Conservation (phyloP, 2,797 vertebrate genomes). For the Eurystomus glaucurus region DNA sequence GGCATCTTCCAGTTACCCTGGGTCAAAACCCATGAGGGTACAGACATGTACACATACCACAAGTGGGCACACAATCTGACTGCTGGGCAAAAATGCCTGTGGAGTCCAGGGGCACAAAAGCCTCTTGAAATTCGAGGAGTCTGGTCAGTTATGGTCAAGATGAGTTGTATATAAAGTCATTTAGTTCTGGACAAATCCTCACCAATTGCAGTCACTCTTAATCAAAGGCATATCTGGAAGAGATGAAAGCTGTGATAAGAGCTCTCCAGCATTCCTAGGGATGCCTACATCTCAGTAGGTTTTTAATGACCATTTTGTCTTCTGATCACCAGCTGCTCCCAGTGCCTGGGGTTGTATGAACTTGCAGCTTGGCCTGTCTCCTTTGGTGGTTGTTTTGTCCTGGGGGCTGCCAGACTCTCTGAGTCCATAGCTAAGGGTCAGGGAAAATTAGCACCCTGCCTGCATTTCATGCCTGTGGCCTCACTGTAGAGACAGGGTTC, state of each 20-base stretch:
- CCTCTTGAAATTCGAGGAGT: neutral
- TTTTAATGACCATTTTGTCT: neutral
- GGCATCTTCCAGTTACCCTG: neutral
- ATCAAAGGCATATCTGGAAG: neutral
- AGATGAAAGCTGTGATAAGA: neutral
- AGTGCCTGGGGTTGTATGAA: neutral
- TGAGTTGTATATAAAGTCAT: neutral
- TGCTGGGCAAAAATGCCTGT: neutral
- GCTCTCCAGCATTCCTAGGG: neutral
- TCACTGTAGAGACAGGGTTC: fast-evolving
- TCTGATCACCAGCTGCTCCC: neutral
- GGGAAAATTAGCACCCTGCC: neutral
- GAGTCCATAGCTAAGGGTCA: neutral
- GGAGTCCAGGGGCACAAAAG: fast-evolving
- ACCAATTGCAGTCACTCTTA: neutral
- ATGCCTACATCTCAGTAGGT: neutral
- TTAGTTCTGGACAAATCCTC: neutral
- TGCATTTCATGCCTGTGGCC: neutral
- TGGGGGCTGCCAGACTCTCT: neutral
- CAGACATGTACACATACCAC: fast-evolving
- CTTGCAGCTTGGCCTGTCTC: neutral
- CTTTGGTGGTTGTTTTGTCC: neutral
- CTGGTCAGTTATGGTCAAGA: neutral
- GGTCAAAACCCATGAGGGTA: fast-evolving
- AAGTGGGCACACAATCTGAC: fast-evolving